phyloP scores from a whole-genome alignment of 2,888 invertebrate species.

The Phasia obesa region DNA sequence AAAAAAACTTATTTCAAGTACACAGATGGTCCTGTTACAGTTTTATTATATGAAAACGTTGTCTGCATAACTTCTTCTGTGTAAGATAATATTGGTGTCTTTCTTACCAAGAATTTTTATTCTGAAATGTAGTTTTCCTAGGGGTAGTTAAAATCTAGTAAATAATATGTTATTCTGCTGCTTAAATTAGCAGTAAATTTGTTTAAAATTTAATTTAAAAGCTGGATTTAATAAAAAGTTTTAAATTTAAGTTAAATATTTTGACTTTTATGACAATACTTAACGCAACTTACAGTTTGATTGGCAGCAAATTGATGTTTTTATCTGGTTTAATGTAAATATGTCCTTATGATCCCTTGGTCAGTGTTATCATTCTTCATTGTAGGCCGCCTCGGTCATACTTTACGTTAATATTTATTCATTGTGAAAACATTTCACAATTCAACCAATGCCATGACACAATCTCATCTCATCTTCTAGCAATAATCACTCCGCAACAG shows the following conservation, averaged over 20 bases:
- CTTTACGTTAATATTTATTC: slow-evolving; percentile 20
- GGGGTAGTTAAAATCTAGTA: too few relatives aligned
- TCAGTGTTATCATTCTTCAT: slow-evolving; percentile 34
- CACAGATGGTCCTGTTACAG: too few relatives aligned
- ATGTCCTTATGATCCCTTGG: slow-evolving; percentile 30
- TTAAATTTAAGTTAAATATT: slow-evolving; percentile 1
- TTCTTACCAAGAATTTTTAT: too few relatives aligned
- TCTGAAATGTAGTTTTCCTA: too few relatives aligned
- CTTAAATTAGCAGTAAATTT: not conserved
- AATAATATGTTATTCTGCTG: too few relatives aligned
- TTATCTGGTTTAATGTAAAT: slow-evolving; percentile 56
- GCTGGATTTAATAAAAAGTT: not conserved
- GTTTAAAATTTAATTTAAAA: slow-evolving; percentile 4
- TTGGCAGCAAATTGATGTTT: slow-evolving; percentile 63
- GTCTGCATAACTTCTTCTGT: too few relatives aligned
- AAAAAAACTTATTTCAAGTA: too few relatives aligned
- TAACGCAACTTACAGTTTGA: slow-evolving; percentile 28
- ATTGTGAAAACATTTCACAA: slow-evolving; percentile 31
- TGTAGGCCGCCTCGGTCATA: slow-evolving; percentile 4
- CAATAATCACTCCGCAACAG: not conserved
- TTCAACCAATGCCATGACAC: slow-evolving; percentile 12
- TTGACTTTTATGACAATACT: not conserved
- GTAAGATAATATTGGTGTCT: too few relatives aligned
- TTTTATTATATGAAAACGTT: too few relatives aligned
- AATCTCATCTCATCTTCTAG: slow-evolving; percentile 2